Evolutionary conservation across 2,113 vertebrate species (phyloP).

Genomic region (Miniopterus natalensis): DNA sequence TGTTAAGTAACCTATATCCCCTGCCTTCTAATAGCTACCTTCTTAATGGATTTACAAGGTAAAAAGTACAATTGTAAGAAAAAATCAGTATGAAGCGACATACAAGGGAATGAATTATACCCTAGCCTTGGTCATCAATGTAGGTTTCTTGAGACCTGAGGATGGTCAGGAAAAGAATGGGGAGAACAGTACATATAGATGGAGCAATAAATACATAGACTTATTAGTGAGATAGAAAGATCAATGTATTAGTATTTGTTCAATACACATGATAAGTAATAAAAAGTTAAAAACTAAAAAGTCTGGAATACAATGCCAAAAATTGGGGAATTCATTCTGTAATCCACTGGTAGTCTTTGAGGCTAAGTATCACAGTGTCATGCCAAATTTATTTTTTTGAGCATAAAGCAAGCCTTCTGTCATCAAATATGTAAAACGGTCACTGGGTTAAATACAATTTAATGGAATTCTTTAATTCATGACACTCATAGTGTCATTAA

Average conservation of each 20-base stretch:
- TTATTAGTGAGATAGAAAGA: not conserved
- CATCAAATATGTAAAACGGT: not conserved
- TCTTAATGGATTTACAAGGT: not conserved
- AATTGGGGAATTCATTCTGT: not conserved
- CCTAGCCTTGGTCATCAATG: not conserved
- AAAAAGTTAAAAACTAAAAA: not conserved
- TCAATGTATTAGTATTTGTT: not conserved
- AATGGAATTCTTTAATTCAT: not conserved
- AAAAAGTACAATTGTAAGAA: not conserved
- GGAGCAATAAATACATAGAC: not conserved
- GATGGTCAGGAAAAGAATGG: not conserved
- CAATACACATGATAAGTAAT: not conserved
- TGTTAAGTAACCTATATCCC: not conserved
- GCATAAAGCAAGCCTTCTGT: not conserved
- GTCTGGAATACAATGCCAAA: not conserved
- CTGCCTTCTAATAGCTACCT: not conserved
- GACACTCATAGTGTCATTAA: not conserved
- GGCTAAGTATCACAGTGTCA: not conserved
- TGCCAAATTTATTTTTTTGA: conserved; percentile 6
- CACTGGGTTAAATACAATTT: not conserved
- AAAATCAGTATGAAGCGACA: not conserved
- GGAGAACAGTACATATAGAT: not conserved
- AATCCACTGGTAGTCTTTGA: not conserved
- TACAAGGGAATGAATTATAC: too few species aligned
- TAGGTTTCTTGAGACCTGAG: not conserved